A percentile compares a stretch with the other conserved stretches of the same genome.
These are phyloP conservation scores for Shargacucullia verbasci DNA, from an alignment of 2,888 invertebrate species.

Conservation along the genomic window DNA sequence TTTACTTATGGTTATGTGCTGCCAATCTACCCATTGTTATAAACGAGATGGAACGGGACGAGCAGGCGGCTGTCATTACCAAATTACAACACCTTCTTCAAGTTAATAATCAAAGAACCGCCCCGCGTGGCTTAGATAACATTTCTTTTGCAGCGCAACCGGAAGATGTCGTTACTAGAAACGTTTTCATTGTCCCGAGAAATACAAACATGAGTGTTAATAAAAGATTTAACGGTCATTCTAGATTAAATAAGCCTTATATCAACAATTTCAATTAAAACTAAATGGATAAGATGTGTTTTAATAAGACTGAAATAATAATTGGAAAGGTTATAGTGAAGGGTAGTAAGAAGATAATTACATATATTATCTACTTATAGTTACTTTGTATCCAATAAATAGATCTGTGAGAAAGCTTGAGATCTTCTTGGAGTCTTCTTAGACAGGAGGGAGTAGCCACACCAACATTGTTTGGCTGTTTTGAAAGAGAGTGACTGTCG, in stretches of 20 bases:
- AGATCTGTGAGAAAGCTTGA: no score
- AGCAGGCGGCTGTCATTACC: conserved; percentile 75
- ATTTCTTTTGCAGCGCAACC: conserved; percentile 45
- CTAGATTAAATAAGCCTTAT: conserved; percentile 30
- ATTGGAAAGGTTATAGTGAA: no score
- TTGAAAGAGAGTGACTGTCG: no score
- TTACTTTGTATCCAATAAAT: no score
- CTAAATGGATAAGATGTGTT: neutral
- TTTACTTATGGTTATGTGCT: conserved; percentile 83
- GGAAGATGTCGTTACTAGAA: conserved; percentile 33
- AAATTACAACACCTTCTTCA: conserved; percentile 73
- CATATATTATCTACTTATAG: no score
- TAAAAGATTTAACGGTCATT: conserved; percentile 15
- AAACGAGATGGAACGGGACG: conserved; percentile 79
- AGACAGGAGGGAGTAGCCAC: no score
- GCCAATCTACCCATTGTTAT: conserved; percentile 80
- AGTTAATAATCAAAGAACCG: conserved; percentile 53
- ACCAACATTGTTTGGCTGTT: no score
- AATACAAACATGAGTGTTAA: conserved; percentile 9
- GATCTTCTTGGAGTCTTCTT: no score
- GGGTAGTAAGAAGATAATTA: no score
- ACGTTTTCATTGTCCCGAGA: conserved; percentile 46
- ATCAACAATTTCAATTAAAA: conserved; percentile 31
- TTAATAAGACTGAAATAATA: no score
- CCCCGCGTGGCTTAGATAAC: conserved; percentile 46